Evolutionary conservation across 2,888 invertebrate genomes (phyloP).

Genomic region (Poecilus cupreus): DNA sequence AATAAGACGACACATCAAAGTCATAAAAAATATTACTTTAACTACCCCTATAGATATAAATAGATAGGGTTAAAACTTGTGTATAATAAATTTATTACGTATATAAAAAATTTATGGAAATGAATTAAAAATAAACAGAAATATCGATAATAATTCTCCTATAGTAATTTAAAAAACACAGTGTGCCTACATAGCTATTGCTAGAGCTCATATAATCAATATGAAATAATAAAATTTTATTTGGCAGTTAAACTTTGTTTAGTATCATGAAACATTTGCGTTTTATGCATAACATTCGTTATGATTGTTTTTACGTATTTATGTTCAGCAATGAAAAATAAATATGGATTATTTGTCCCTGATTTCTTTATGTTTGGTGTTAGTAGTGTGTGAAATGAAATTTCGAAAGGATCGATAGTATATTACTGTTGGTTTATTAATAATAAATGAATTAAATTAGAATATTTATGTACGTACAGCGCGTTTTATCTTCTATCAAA

Average conservation of each 20-base stretch:
- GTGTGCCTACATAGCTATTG: too few species aligned
- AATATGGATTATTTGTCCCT: neutral
- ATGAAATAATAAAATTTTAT: neutral
- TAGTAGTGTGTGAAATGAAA: constrained; percentile 9
- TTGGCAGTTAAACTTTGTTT: neutral
- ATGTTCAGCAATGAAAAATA: neutral
- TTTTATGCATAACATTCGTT: neutral
- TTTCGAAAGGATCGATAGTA: neutral
- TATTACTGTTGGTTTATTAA: constrained; percentile 9
- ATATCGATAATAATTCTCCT: too few species aligned
- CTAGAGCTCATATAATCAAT: neutral
- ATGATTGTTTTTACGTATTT: neutral
- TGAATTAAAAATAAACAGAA: too few species aligned
- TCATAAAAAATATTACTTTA: too few species aligned
- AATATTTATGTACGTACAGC: neutral
- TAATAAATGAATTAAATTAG: constrained; percentile 19
- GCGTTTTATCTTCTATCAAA: neutral
- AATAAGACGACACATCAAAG: too few species aligned
- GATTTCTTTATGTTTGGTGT: neutral
- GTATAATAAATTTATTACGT: too few species aligned
- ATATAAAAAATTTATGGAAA: too few species aligned
- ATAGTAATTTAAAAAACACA: too few species aligned
- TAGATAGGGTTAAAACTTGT: too few species aligned
- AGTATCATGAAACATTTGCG: neutral
- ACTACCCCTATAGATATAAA: too few species aligned